A percentile compares a stretch with the other conserved stretches of the same genome.
Evolutionary conservation across 2,888 invertebrate genomes (phyloP).

Genomic region (Standfussiana lucernea): DNA sequence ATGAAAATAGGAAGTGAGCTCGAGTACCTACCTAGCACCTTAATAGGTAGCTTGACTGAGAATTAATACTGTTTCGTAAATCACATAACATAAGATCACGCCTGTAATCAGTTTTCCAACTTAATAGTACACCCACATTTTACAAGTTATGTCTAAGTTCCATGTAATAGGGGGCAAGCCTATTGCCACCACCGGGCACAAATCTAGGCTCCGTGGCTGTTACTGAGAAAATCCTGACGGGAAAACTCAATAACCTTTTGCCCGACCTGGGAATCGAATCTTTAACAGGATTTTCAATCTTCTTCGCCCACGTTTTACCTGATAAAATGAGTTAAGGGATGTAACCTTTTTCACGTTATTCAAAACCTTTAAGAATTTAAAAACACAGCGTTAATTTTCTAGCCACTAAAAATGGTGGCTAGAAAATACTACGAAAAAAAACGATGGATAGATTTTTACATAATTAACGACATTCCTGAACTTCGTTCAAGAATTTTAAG

Average conservation of each 20-base stretch:
- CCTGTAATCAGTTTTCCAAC: background rate
- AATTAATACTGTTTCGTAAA: background rate
- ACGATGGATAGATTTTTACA: background rate
- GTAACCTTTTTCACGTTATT: background rate
- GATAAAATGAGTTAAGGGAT: background rate
- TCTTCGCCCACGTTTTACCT: background rate
- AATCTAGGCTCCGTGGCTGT: background rate
- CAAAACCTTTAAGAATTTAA: background rate
- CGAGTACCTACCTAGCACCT: background rate
- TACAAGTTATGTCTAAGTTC: background rate
- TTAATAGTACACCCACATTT: background rate
- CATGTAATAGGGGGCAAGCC: background rate
- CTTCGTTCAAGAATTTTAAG: background rate
- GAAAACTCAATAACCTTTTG: background rate
- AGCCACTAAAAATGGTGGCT: too few relatives aligned
- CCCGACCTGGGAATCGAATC: background rate
- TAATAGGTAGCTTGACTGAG: background rate
- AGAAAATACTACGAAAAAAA: background rate
- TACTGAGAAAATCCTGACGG: background rate
- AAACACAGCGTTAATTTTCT: background rate
- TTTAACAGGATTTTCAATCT: background rate
- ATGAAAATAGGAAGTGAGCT: slow-evolving; percentile 34
- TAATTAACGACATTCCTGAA: background rate
- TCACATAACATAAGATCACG: background rate
- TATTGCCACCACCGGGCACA: background rate